Conservation (phyloP, 1,140 invertebrate species). For the Teleopsis dalmanni region DNA sequence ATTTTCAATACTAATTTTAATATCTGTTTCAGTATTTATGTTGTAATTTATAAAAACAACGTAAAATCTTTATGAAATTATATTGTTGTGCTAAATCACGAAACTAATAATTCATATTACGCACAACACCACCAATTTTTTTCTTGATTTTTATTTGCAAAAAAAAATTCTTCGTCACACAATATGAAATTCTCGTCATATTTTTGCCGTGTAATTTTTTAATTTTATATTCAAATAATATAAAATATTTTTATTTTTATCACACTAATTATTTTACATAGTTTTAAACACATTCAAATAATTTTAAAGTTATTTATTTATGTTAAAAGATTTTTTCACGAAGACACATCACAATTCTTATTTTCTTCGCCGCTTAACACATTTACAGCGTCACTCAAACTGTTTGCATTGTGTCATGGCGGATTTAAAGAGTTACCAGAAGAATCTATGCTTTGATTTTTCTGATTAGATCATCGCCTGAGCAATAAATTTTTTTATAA, state of each 20-base stretch:
- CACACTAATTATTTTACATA: neutral
- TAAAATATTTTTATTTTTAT: too few relatives aligned
- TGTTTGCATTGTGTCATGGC: slow-evolving; percentile 11
- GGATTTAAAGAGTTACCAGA: too few relatives aligned
- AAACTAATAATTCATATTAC: slow-evolving; percentile 16
- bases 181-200: slow-evolving; percentile 8
- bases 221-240: too few relatives aligned
- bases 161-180: slow-evolving; percentile 9
- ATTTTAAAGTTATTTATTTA: too few relatives aligned
- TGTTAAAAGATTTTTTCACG: too few relatives aligned
- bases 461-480: too few relatives aligned
- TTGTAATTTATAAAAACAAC: neutral
- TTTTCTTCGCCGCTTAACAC: slow-evolving; percentile 5
- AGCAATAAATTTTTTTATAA: too few relatives aligned
- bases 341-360: slow-evolving; percentile 2
- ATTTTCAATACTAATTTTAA: too few relatives aligned
- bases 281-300: slow-evolving; percentile 1
- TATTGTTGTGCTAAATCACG: too few relatives aligned
- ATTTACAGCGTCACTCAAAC: neutral
- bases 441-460: too few relatives aligned
- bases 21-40: neutral
- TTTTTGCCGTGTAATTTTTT: slow-evolving; percentile 2
- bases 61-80: too few relatives aligned
- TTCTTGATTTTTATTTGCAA: slow-evolving; percentile 15
- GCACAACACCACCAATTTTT: slow-evolving; percentile 14